phyloP scores from a whole-genome alignment of 2,113 vertebrate species.

The Physeter macrocephalus region DNA sequence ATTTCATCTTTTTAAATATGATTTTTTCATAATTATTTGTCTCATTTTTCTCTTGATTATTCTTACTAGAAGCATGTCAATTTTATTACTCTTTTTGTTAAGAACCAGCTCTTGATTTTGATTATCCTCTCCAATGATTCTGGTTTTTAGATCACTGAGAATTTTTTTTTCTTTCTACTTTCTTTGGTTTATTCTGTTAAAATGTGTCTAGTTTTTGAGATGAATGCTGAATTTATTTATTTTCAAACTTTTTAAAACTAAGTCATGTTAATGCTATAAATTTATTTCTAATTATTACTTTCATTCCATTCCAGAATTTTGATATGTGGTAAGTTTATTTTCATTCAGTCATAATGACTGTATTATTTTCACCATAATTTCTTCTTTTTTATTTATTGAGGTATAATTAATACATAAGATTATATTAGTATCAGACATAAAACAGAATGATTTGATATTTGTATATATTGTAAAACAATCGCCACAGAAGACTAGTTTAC shows the following conservation, averaged over 20 bases:
- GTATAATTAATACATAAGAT: neutral
- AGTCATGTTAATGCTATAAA: neutral
- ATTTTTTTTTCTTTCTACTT: neutral
- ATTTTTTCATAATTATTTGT: neutral
- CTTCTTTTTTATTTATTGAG: neutral
- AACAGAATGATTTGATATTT: neutral
- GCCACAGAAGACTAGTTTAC: neutral
- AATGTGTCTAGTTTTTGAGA: neutral
- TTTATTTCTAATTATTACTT: neutral
- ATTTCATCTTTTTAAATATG: neutral
- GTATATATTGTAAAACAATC: neutral
- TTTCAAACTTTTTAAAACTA: neutral
- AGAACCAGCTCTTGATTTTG: neutral
- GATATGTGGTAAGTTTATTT: neutral
- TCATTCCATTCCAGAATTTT: neutral
- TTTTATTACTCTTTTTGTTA: neutral
- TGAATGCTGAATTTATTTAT: neutral
- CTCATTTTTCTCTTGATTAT: neutral
- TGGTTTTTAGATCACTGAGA: neutral
- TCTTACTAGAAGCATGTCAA: neutral
- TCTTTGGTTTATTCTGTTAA: neutral
- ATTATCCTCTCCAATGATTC: neutral
- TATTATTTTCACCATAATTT: neutral
- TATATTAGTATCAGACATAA: neutral
- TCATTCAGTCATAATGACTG: neutral